A percentile compares a stretch with the other conserved stretches of the same genome.
phyloP scores from a whole-genome alignment of 1,140 invertebrate species.

The Eupeodes corollae region DNA sequence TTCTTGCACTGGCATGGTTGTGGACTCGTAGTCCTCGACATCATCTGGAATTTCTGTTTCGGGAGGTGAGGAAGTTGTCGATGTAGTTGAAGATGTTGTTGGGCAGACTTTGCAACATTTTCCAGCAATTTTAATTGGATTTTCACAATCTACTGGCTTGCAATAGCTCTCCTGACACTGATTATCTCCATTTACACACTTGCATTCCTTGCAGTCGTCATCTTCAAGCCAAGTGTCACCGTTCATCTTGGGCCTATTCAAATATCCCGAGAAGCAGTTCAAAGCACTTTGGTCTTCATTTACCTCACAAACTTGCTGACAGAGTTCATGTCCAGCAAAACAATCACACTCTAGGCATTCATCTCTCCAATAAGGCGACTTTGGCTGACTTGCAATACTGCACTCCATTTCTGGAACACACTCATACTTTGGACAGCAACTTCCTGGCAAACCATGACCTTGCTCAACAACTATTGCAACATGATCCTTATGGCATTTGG shows the following conservation, averaged over 20 bases:
- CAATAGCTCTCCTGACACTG: slow-evolving; percentile 6
- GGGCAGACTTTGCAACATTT: slow-evolving; percentile 18
- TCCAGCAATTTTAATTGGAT: slow-evolving; percentile 8
- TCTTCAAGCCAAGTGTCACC: slow-evolving; percentile 14
- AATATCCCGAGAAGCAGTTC: slow-evolving; percentile 9
- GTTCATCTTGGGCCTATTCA: slow-evolving; percentile 5
- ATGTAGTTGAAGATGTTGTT: not conserved
- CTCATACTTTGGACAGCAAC: slow-evolving; percentile 17
- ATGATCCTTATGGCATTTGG: slow-evolving; percentile 5
- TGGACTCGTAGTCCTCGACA: not conserved
- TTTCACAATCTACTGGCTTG: slow-evolving; percentile 7
- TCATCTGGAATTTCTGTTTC: not conserved
- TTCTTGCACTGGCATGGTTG: not conserved
- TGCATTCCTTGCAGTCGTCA: slow-evolving; percentile 12
- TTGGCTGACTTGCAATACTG: not conserved
- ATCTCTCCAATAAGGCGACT: slow-evolving; percentile 10
- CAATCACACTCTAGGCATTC: slow-evolving; percentile 18
- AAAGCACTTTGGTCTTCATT: not conserved
- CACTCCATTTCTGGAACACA: slow-evolving; percentile 14
- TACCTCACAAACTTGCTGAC: not conserved
- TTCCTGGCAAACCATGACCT: slow-evolving; percentile 15
- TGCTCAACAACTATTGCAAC: slow-evolving; percentile 12
- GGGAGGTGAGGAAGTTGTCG: not conserved
- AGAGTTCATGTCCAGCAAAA: slow-evolving; percentile 6
- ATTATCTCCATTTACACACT: slow-evolving; percentile 6